These are phyloP conservation scores for Sandelia bainsii DNA, from an alignment of 2,797 vertebrate genomes.

Conservation along the genomic window DNA sequence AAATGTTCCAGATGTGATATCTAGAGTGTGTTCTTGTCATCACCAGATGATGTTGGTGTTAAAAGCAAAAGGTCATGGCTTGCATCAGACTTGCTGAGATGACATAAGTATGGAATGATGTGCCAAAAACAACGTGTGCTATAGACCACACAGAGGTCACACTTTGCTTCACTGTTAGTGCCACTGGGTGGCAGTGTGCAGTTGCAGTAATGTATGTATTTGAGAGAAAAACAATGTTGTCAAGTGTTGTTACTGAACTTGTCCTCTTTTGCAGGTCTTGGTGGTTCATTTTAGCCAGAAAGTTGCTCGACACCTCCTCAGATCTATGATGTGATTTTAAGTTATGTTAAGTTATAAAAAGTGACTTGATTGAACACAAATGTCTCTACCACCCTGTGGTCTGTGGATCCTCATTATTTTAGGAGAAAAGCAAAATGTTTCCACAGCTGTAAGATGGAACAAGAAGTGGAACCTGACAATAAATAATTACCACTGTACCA, in stretches of 20 bases:
- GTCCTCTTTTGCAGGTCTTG: no score
- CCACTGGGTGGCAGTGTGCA: conserved; percentile 72
- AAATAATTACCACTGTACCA: conserved; percentile 51
- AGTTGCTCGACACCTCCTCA: accelerated
- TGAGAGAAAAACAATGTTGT: not conserved
- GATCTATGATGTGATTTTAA: not conserved
- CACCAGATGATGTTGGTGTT: conserved; percentile 12
- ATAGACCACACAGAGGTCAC: not conserved
- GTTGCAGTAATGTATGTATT: not conserved
- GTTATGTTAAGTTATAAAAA: not conserved
- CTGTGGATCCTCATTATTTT: not conserved
- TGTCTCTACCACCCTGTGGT: no score
- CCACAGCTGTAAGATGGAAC: conserved; percentile 24
- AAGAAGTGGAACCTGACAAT: conserved; percentile 43
- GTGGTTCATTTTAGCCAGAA: not conserved
- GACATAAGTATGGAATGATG: conserved; percentile 8
- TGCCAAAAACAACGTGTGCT: not conserved
- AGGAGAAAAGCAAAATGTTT: conserved; percentile 10
- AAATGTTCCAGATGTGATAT: conserved; percentile 59
- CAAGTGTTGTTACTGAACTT: no score
- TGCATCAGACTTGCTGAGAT: not conserved
- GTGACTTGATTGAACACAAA: not conserved
- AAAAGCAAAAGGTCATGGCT: conserved; percentile 25
- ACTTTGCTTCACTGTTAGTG: conserved; percentile 14
- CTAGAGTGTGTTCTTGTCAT: conserved; percentile 29